Evolutionary conservation across 2,888 invertebrate species (phyloP).

Genomic region (Osedax fenrisi): DNA sequence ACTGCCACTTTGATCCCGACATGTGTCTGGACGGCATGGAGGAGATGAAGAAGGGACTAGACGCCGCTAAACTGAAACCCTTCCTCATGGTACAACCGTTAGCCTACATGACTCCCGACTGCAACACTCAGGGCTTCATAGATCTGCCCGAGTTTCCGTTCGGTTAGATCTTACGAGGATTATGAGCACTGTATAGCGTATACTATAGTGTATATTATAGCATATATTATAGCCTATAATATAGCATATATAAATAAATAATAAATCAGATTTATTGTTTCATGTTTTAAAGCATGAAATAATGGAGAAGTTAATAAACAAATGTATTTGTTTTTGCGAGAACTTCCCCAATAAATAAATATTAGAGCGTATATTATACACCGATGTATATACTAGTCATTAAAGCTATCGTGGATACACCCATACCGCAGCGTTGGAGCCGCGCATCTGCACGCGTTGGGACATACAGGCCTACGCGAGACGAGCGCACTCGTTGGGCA

Average conservation of each 20-base stretch:
- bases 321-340: too few relatives aligned
- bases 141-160: conserved; percentile 52
- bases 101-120: conserved; percentile 44
- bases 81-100: conserved; percentile 48
- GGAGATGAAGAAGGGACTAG: conserved; percentile 47
- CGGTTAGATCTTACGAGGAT: conserved; percentile 44
- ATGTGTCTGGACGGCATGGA: conserved; percentile 41
- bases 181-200: too few relatives aligned
- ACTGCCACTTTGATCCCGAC: conserved; percentile 50
- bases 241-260: too few relatives aligned
- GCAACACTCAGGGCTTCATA: conserved; percentile 50
- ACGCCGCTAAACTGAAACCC: conserved; percentile 41
- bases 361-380: too few relatives aligned
- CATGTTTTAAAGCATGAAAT: too few relatives aligned
- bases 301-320: too few relatives aligned
- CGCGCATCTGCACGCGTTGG: conserved; percentile 48
- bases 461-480: conserved; percentile 50
- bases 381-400: too few relatives aligned
- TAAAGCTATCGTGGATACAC: too few relatives aligned
- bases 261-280: too few relatives aligned
- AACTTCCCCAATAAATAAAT: too few relatives aligned
- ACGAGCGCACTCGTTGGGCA: conserved; percentile 48
- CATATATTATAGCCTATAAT: too few relatives aligned
- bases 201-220: too few relatives aligned
- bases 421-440: conserved; percentile 50